Conservation (phyloP, 2,797 vertebrate species). For the Masticophis lateralis region DNA sequence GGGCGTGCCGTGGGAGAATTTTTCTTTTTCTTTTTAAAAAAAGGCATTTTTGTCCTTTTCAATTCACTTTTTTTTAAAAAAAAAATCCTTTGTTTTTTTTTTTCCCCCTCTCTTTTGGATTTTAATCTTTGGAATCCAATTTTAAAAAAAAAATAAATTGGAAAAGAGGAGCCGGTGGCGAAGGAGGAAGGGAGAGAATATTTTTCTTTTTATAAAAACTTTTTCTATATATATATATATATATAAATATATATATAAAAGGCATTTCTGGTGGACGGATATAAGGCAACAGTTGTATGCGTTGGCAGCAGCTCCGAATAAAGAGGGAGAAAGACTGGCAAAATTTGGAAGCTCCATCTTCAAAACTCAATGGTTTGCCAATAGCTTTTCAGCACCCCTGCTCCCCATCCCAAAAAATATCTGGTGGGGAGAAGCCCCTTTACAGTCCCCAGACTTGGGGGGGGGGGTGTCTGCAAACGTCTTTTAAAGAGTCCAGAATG, state of each 20-base stretch:
- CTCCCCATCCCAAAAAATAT: not conserved
- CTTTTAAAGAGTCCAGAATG: not conserved
- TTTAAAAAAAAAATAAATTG: too few relatives aligned
- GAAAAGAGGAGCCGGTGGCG: too few relatives aligned
- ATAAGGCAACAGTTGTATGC: not conserved
- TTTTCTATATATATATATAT: too few relatives aligned
- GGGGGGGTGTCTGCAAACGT: not conserved
- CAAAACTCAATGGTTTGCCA: not conserved
- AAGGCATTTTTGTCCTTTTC: too few relatives aligned
- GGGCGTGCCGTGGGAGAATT: too few relatives aligned
- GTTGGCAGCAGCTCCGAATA: not conserved
- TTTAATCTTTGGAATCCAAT: too few relatives aligned
- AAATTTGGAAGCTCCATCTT: not conserved
- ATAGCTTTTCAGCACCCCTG: accelerated
- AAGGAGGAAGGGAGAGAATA: not conserved
- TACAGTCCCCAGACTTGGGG: not conserved
- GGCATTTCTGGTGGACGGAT: not conserved
- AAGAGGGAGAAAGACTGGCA: not conserved
- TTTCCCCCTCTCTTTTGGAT: too few relatives aligned
- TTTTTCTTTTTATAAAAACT: too few relatives aligned
- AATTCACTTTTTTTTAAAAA: too few relatives aligned
- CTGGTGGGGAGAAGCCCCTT: not conserved
- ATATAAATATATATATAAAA: not conserved
- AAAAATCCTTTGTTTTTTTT: too few relatives aligned
- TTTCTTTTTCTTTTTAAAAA: too few relatives aligned